phyloP scores from a whole-genome alignment of 2,888 invertebrate species.

The Eupsilia transversa region DNA sequence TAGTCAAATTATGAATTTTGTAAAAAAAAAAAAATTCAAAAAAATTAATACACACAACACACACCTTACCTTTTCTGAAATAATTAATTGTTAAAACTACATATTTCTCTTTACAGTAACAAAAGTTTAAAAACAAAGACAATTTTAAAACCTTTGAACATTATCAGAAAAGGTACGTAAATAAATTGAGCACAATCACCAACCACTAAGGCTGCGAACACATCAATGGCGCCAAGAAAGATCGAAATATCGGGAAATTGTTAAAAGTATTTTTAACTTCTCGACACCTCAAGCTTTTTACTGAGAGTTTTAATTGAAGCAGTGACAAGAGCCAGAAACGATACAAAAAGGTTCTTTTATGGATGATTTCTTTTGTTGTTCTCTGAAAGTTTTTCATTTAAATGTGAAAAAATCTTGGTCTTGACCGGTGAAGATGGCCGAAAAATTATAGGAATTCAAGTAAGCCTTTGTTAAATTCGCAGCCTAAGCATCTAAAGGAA shows the following conservation, averaged over 20 bases:
- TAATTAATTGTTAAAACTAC: not conserved
- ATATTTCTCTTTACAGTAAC: too few species aligned
- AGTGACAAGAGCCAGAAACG: not conserved
- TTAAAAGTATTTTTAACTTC: constrained; percentile 36
- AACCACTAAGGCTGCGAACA: constrained; percentile 80
- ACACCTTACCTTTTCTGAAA: constrained; percentile 47
- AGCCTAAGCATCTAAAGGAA: constrained; percentile 62
- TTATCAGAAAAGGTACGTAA: constrained; percentile 65
- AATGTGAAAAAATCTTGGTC: not conserved
- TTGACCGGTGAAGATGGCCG: not conserved
- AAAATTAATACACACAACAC: constrained; percentile 55
- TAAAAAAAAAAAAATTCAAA: constrained; percentile 45
- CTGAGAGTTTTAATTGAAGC: constrained; percentile 37
- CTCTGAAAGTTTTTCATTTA: constrained; percentile 8
- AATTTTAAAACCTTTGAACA: too few species aligned
- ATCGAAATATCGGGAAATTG: constrained; percentile 23
- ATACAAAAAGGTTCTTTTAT: constrained; percentile 14
- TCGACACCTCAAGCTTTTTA: constrained; percentile 24
- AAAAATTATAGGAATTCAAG: not conserved
- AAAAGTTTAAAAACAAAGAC: not conserved
- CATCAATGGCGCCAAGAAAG: constrained; percentile 41
- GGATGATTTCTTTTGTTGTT: constrained; percentile 3
- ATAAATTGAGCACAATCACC: constrained; percentile 76
- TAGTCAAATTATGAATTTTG: constrained; percentile 44
- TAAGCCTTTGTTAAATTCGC: constrained; percentile 45